Conservation (phyloP, 1,140 invertebrate genomes). For the Muscidifurax raptorellus region DNA sequence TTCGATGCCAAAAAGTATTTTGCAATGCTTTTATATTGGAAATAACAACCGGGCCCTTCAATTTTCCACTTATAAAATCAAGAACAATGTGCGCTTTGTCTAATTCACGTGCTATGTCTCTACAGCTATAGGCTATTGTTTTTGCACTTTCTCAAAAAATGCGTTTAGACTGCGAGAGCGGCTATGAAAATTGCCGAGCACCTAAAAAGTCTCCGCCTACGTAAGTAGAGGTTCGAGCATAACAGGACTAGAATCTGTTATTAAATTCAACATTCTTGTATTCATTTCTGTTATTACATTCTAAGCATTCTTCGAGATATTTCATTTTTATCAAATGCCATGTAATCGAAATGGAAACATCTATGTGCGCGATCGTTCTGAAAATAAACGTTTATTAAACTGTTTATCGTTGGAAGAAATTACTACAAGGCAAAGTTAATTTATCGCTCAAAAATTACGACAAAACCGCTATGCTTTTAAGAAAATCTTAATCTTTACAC, state of each 20-base stretch:
- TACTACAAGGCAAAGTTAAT: neutral
- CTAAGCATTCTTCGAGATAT: neutral
- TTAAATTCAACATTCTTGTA: slow-evolving; percentile 2
- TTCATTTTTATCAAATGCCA: neutral
- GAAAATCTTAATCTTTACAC: neutral
- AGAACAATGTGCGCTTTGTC: neutral
- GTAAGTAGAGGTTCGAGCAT: neutral
- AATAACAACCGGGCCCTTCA: neutral
- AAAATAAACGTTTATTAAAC: neutral
- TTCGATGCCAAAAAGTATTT: neutral
- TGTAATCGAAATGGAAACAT: neutral
- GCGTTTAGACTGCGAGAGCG: neutral
- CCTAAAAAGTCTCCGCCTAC: neutral
- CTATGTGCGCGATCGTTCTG: neutral
- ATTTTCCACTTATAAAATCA: neutral
- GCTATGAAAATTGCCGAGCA: neutral
- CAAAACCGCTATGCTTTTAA: neutral
- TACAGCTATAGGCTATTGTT: neutral
- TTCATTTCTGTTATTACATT: neutral
- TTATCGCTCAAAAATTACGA: neutral
- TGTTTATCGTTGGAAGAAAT: neutral
- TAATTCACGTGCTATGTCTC: neutral
- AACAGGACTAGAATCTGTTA: neutral
- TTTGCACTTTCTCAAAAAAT: neutral
- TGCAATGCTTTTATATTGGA: neutral